Base-by-base conservation (phyloP, 2,888 invertebrate genomes). In the Drosophila ustulata region DNA sequence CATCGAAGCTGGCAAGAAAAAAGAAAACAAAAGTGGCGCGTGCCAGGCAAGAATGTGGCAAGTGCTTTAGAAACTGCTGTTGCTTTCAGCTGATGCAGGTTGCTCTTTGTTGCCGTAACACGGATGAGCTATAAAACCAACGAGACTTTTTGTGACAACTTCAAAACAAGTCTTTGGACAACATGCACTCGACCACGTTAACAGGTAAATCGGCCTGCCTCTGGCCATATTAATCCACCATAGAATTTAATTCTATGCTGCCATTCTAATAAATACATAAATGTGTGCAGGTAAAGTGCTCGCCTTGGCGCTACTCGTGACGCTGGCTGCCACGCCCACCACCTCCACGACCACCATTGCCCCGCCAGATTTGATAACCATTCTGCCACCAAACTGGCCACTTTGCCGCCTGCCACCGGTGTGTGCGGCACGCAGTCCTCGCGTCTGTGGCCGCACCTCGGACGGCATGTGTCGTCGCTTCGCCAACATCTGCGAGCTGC, bases 401-500 rank as follows among this genome's bases (percentile, higher is more conserved):
- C 18, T 53, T 3, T 88, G 82, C 6, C 67, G 63, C 1, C 47
- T 66, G 58, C 70, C 88, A 0, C 26, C 68, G 0, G 50, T 79
- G 0, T 84, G 84, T 13, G 28, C 30, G 1, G 13, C 37, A 18
- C 57, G 52, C 6, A 84, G 82, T 66, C 82, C 86, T 1, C 57
- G 59, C 0, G 68, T 85, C 7, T 88, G 83, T 39, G 88, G 71
- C 4, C 68, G 82, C 8, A 56, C 64, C 1, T n/a, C 9, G 2
- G 8, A 43, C 0, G 71, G 74, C 0, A 47, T 68, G 41, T 85
- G 86, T 39, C 75, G 80, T 5, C 66, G 88, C 8, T 84, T 85
- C 23, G 18, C 1, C 0, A 80, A 78, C 45, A 66, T 84, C 3
- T 84, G 84, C 34, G 81, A 86, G 2, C 52, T 84, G 66, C 43